Evolutionary conservation across 2,888 invertebrate genomes (phyloP), one percentile per base, ranked within the genome.

Genomic region (Catocala fraxini): DNA sequence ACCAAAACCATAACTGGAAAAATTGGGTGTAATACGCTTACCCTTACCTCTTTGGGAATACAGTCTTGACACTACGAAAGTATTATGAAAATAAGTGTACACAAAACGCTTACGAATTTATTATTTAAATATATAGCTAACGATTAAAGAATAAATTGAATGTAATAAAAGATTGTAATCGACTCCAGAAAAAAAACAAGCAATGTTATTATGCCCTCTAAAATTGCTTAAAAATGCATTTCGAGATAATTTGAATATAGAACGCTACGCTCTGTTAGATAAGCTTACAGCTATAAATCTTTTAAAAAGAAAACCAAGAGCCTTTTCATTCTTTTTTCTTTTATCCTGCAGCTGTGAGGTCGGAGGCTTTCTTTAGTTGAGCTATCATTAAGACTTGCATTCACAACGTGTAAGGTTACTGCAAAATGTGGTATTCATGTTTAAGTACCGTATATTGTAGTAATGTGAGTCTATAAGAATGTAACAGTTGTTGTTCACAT

Each of bases 201-300:
- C 0, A 43, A 25, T 25, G 1, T 25, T 52, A 54, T 51, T 51
- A 47, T 41, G 1, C 9, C 41, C 35, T 66, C 51, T 60, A 52
- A 52, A 65, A 68, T 59, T 45, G 51, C 53, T 69, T 66, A 41
- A 65, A 69, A 70, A 73, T 73, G 60, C 60, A 73, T 76, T 54
- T 47, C 51, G 4, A 68, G 68, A 75, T 63, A 66, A 35, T 59
- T 64, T 63, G 49, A 65, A 73, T 61, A 69, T 63, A 69, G 69
- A 68, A 73, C 55, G 54, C 63, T 63, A 63, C 68, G 60, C 56
- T 73, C 64, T 70, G 56, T 73, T 59, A 73, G 74, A 73, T 73
- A 74, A 70, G 65, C 63, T 51, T 49, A 48, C 43, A 33, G 41
- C 54, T 56, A 77, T 73, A 77, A 73, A 77, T 74, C 73, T 73